A percentile compares a stretch with the other conserved stretches of the same genome.
phyloP scores from a whole-genome alignment of 2,797 vertebrate genomes.

The Takifugu rubripes region DNA sequence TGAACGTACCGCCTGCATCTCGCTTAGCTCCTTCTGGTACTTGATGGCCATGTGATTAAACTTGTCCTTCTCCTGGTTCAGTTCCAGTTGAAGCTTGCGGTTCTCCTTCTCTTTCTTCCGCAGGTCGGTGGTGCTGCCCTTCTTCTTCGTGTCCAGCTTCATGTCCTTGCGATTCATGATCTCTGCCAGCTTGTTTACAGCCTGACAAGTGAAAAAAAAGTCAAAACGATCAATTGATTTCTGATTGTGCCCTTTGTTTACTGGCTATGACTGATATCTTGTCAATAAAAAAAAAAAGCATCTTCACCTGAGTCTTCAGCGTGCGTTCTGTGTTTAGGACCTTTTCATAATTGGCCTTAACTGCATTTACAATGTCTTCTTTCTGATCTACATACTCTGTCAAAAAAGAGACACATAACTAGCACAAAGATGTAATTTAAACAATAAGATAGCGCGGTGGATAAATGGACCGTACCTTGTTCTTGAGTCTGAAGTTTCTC shows the following conservation, averaged over 20 bases:
- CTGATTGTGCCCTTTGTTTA: neutral
- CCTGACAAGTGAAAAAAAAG: constrained; percentile 67
- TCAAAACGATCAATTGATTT: neutral
- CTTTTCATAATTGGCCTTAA: constrained; percentile 89
- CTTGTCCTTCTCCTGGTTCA: constrained; percentile 99
- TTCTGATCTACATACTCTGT: constrained; percentile 82
- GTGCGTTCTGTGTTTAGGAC: constrained; percentile 87
- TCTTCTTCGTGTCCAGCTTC: constrained; percentile 95
- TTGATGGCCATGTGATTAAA: constrained; percentile 97
- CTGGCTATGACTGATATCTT: neutral
- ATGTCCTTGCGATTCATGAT: constrained; percentile 99
- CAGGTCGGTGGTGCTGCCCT: constrained; percentile 92
- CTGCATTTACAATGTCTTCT: constrained; percentile 82
- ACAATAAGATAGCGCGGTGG: neutral
- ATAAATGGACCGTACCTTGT: constrained; percentile 76
- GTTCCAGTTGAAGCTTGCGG: constrained; percentile 93
- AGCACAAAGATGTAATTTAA: neutral
- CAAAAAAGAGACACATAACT: constrained; percentile 19
- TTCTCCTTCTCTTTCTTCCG: constrained; percentile 99
- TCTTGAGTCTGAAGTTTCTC: constrained; percentile 81
- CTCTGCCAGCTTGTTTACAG: constrained; percentile 97
- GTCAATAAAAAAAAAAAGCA: neutral
- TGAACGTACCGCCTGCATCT: constrained; percentile 91
- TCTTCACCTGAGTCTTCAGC: constrained; percentile 91
- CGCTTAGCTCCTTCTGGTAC: constrained; percentile 91